phyloP scores from a whole-genome alignment of 2,888 invertebrate species.

The Sphecodes monilicornis region DNA sequence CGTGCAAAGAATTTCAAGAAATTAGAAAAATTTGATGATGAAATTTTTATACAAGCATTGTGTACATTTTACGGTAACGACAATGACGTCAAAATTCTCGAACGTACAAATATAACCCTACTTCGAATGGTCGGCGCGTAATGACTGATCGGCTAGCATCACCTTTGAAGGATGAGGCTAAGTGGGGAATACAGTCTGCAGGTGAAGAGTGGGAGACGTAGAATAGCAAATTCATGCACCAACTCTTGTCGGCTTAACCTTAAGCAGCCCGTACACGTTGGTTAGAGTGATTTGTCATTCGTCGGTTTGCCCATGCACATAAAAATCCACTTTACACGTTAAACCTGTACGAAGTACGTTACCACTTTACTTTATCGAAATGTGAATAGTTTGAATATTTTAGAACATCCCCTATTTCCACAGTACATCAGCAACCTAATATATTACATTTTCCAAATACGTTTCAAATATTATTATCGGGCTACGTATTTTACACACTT shows the following conservation, averaged over 20 bases:
- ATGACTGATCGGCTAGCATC: not conserved
- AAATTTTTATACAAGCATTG: not conserved
- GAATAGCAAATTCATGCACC: not conserved
- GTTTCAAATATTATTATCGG: not conserved
- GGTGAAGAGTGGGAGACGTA: not conserved
- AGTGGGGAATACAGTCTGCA: not conserved
- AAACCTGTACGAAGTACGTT: not conserved
- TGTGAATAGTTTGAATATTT: not conserved
- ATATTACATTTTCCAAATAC: too few relatives aligned
- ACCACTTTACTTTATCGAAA: not conserved
- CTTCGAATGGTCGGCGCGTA: not conserved
- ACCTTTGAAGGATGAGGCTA: not conserved
- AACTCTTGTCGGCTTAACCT: not conserved
- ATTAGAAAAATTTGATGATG: not conserved
- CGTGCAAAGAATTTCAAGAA: too few relatives aligned
- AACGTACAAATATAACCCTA: not conserved
- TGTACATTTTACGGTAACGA: not conserved
- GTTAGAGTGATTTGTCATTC: not conserved
- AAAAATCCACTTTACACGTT: not conserved
- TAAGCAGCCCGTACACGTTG: not conserved
- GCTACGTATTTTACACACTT: not conserved
- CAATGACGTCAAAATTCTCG: not conserved
- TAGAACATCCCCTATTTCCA: not conserved
- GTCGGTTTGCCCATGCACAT: not conserved
- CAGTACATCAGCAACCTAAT: not conserved